Base-by-base conservation (phyloP, 2,113 vertebrate genomes). In the Tor tambroides region DNA sequence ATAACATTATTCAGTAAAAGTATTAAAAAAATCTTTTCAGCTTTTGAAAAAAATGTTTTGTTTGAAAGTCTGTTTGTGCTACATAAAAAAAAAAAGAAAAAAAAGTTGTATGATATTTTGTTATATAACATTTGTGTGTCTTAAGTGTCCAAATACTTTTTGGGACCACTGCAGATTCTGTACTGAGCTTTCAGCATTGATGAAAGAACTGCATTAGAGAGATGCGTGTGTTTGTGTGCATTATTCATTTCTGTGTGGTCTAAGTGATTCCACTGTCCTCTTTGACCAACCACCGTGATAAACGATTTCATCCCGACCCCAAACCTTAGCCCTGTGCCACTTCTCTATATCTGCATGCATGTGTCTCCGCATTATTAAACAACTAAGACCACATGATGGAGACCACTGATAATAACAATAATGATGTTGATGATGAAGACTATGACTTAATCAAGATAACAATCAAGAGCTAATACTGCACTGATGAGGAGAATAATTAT, bases 231-330 rank as follows among this genome's bases (percentile, higher is more conserved):
- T 80, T 59, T 80, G 41, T 72, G 74, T 74, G 75, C 41, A 51
- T 80, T 80, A 63, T 81, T 28, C 17, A 72, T 87, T 46, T 17
- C 17, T 43, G 80, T 83, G 54, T 79, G 71, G 56, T 78, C 35
- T 77, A 51, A 65, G 71, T 77, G 72, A 83, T 56, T 63, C 80
- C 59, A 87, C 56, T 78, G 82, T 72, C 82, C 82, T 74, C 28
- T 84, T 74, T 74, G 81, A 83, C 81, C 72, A 43, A n/a, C 63
- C 15, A 67, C 15, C 41, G 28, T 87, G 43, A 87, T 87, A 67
- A 71, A 84, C 19, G n/a, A 41, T 78, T 87, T 23, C 43, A 76
- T 51, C 54, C 46, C 11, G 61, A 87, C 41, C 80, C 26, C 86
- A 84, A 79, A 54, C 43, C 86, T 67, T 9, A 54, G 21, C 54